phyloP scores from a whole-genome alignment of 1,140 invertebrate genomes.

The Calycopis cecrops region DNA sequence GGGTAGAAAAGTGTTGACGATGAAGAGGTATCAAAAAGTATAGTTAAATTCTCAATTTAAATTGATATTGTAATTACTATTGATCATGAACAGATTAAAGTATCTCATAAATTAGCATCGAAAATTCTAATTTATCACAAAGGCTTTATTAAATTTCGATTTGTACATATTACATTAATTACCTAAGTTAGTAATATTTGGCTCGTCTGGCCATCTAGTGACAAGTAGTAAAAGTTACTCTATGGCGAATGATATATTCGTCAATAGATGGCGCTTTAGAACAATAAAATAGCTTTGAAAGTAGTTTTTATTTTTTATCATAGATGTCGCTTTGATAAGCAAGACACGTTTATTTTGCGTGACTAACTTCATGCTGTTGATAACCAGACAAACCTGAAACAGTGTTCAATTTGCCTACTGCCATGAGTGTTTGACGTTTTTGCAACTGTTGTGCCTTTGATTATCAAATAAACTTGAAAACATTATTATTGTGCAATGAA shows the following conservation, averaged over 20 bases:
- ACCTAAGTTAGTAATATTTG: too few relatives aligned
- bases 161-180: too few relatives aligned
- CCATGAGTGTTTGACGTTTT: slow-evolving; percentile 10
- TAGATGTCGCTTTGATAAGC: slow-evolving; percentile 26
- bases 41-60: too few relatives aligned
- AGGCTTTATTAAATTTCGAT: too few relatives aligned
- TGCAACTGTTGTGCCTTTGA: slow-evolving; percentile 1
- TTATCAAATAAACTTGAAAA: not conserved
- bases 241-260: too few relatives aligned
- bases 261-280: slow-evolving; percentile 16
- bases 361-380: slow-evolving; percentile 28
- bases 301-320: not conserved
- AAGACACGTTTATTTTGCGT: slow-evolving; percentile 27
- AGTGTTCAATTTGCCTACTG: not conserved
- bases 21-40: too few relatives aligned
- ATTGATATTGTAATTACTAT: too few relatives aligned
- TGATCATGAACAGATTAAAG: too few relatives aligned
- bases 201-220: slow-evolving; percentile 14
- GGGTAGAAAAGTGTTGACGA: too few relatives aligned
- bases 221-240: not conserved
- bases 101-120: too few relatives aligned
- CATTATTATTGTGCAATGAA: not conserved
- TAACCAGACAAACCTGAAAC: slow-evolving; percentile 25
- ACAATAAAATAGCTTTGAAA: not conserved
- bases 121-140: too few relatives aligned